phyloP scores from a whole-genome alignment of 2,113 vertebrate species.

The Corvus cornix region DNA sequence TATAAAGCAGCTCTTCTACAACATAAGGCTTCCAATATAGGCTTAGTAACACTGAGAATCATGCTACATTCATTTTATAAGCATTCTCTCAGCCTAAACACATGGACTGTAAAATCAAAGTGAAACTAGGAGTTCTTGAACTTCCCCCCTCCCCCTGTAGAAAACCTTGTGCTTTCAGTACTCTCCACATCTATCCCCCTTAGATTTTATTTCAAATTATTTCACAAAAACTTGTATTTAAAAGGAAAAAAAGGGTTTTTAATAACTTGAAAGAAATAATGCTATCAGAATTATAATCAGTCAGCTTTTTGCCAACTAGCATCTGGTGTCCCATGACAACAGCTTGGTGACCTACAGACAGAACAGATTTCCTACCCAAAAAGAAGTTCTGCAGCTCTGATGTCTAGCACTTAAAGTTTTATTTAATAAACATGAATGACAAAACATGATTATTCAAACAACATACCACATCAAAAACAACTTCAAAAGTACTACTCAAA shows the following conservation, averaged over 20 bases:
- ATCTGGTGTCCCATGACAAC: background rate
- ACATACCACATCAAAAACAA: background rate
- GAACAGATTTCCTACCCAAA: background rate
- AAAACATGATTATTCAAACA: background rate
- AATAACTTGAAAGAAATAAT: background rate
- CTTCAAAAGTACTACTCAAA: background rate
- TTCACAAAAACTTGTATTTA: background rate
- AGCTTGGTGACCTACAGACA: background rate
- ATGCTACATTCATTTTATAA: background rate
- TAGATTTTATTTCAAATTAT: background rate
- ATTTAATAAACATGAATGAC: background rate
- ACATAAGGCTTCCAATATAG: background rate
- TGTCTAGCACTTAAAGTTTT: background rate
- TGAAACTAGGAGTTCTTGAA: background rate
- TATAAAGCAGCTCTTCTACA: background rate
- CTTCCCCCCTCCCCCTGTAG: background rate
- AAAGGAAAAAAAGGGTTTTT: background rate
- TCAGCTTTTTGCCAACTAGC: background rate
- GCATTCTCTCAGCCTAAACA: background rate
- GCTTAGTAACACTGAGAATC: background rate
- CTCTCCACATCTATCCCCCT: background rate
- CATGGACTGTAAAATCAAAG: background rate
- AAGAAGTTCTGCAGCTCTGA: background rate
- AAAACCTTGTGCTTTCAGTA: background rate
- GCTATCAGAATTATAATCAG: background rate